A percentile compares a stretch with the other conserved stretches of the same genome.
Conservation (phyloP, 2,113 vertebrate genomes). For the Xenotilapia longispinis region DNA sequence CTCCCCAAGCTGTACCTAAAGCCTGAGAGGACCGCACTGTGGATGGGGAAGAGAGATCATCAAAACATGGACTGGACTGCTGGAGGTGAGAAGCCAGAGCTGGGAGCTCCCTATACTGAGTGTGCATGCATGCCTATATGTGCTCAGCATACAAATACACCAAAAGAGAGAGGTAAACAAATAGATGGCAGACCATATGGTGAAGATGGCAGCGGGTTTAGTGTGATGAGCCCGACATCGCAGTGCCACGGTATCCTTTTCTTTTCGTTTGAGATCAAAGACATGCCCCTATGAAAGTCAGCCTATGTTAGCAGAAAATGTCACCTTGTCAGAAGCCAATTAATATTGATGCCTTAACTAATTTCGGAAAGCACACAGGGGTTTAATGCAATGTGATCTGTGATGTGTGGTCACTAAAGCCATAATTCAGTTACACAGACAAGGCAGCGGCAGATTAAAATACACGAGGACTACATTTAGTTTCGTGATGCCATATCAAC, state of each 20-base stretch:
- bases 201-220: background rate
- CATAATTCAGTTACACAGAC: conserved; percentile 12
- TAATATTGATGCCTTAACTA: conserved; percentile 37
- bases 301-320: conserved; percentile 22
- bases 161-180: conserved; percentile 18
- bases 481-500: background rate
- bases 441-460: conserved; percentile 8
- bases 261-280: background rate
- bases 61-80: conserved; percentile 60
- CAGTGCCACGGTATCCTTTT: background rate
- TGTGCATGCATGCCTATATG: conserved; percentile 6
- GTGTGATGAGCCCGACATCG: background rate
- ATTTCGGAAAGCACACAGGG: conserved; percentile 12
- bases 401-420: background rate
- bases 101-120: conserved; percentile 9
- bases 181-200: background rate
- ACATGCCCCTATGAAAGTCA: conserved; percentile 6
- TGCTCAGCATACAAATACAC: conserved; percentile 32
- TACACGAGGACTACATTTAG: background rate
- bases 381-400: conserved; percentile 33
- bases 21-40: conserved; percentile 72
- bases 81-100: conserved; percentile 15
- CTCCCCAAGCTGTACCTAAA: conserved; percentile 78
- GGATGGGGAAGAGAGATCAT: conserved; percentile 51
- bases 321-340: conserved; percentile 40